These are phyloP conservation scores for Xanthostigma xanthostigma DNA, from an alignment of 2,888 invertebrate genomes.

Conservation along the genomic window DNA sequence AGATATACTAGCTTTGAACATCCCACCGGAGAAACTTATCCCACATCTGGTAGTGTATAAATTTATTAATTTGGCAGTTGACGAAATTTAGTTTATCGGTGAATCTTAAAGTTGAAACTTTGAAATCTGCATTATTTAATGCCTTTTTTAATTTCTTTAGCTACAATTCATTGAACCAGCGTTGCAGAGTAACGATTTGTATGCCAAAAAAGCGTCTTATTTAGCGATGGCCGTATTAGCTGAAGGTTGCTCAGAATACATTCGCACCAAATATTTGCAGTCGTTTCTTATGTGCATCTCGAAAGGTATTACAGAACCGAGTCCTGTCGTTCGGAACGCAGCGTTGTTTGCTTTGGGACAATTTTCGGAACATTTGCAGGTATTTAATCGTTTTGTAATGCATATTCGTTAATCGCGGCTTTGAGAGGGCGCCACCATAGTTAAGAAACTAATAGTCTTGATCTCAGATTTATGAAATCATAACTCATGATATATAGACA, in stretches of 20 bases:
- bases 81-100: too few relatives aligned
- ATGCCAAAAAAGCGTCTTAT: conserved; percentile 55
- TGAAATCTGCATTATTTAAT: too few relatives aligned
- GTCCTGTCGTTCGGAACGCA: conserved; percentile 51
- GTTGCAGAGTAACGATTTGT: conserved; percentile 40
- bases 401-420: too few relatives aligned
- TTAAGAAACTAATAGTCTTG: too few relatives aligned
- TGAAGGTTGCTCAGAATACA: conserved; percentile 65
- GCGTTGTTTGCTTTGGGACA: conserved; percentile 68
- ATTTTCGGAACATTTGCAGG: conserved; percentile 63
- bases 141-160: conserved; percentile 20
- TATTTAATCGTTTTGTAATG: conserved; percentile 13
- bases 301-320: conserved; percentile 48
- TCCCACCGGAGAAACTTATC: conserved; percentile 62
- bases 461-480: too few relatives aligned
- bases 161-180: conserved; percentile 45
- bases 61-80: too few relatives aligned
- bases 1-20: conserved; percentile 54
- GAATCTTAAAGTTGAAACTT: too few relatives aligned
- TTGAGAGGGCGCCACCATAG: too few relatives aligned
- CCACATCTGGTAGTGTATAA: conserved; percentile 40
- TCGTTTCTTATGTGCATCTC: conserved; percentile 53
- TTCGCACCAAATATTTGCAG: conserved; percentile 53
- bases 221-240: conserved; percentile 58
- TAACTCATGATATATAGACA: too few relatives aligned